Percentiles rank a stretch among this genome's conserved stretches.
Evolutionary conservation across 2,797 vertebrate genomes (phyloP).

Genomic region (Myotis findleyi): DNA sequence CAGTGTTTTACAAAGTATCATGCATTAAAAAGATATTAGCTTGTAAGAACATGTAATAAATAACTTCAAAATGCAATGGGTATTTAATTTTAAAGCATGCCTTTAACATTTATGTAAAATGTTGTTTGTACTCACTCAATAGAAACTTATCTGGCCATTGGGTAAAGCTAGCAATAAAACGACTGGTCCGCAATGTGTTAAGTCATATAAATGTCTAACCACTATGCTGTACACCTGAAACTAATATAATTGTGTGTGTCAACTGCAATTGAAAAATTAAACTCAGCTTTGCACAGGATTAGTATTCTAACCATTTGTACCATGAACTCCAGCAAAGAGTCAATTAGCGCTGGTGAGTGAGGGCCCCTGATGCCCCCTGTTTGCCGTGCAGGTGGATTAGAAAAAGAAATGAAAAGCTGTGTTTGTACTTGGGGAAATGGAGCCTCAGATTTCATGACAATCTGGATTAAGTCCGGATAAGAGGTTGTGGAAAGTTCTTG

Average conservation of each 20-base stretch:
- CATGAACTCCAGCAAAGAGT: conserved; percentile 9
- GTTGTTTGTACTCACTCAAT: too few relatives aligned
- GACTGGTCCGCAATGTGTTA: not conserved
- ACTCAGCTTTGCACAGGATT: not conserved
- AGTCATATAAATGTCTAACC: not conserved
- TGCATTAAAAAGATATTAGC: too few relatives aligned
- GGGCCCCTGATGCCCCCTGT: not conserved
- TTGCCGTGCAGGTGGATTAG: not conserved
- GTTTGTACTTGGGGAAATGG: not conserved
- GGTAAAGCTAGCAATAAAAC: too few relatives aligned
- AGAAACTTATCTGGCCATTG: too few relatives aligned
- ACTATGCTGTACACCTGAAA: not conserved
- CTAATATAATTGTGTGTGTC: not conserved
- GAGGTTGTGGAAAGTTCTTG: not conserved
- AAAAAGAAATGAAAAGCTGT: conserved; percentile 19
- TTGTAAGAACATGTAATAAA: too few relatives aligned
- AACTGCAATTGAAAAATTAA: not conserved
- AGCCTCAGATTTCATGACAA: not conserved
- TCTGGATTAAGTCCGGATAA: not conserved
- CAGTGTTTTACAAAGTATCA: too few relatives aligned
- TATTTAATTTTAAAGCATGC: too few relatives aligned
- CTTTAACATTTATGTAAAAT: too few relatives aligned
- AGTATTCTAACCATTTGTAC: not conserved
- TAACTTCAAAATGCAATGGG: too few relatives aligned
- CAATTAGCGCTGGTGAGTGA: not conserved